These are phyloP conservation scores for Cerastis rubricosa DNA, from an alignment of 2,888 invertebrate species.

Conservation along the genomic window DNA sequence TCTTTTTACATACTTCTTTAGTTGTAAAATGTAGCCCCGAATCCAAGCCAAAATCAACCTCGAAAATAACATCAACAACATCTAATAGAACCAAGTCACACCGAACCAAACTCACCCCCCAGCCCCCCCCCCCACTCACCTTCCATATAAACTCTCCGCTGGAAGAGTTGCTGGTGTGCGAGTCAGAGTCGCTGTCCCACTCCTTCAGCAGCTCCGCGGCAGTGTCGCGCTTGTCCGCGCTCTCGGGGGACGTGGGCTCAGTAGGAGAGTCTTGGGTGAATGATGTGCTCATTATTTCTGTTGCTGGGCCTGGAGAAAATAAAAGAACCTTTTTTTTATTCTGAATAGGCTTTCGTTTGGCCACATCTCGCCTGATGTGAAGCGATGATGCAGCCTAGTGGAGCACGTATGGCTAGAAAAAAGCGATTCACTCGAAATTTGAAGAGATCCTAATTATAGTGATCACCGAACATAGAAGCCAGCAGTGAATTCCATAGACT, in stretches of 20 bases:
- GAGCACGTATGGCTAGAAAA: too few species aligned
- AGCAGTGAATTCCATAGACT: too few species aligned
- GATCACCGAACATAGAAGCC: too few species aligned
- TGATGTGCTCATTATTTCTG: slow-evolving; percentile 88
- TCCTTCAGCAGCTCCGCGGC: slow-evolving; percentile 89
- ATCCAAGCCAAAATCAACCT: not conserved
- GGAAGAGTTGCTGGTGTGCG: slow-evolving; percentile 92
- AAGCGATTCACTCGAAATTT: too few species aligned
- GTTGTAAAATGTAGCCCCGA: not conserved
- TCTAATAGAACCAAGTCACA: slow-evolving; percentile 34
- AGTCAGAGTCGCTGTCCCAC: slow-evolving; percentile 93
- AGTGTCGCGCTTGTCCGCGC: slow-evolving; percentile 81
- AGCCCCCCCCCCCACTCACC: slow-evolving; percentile 83
- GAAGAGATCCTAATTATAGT: too few species aligned
- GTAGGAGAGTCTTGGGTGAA: slow-evolving; percentile 89
- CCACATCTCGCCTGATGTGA: too few species aligned
- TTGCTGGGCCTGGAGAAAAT: slow-evolving; percentile 80
- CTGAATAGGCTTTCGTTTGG: too few species aligned
- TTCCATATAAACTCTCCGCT: slow-evolving; percentile 96
- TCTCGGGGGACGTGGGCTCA: slow-evolving; percentile 80
- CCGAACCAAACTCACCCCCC: not conserved
- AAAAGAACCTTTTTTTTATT: too few species aligned
- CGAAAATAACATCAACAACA: not conserved
- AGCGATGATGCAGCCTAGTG: too few species aligned
- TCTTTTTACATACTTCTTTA: not conserved